These are phyloP conservation scores for Zeugodacus cucurbitae DNA, from an alignment of 1,140 invertebrate genomes.

Conservation along the genomic window DNA sequence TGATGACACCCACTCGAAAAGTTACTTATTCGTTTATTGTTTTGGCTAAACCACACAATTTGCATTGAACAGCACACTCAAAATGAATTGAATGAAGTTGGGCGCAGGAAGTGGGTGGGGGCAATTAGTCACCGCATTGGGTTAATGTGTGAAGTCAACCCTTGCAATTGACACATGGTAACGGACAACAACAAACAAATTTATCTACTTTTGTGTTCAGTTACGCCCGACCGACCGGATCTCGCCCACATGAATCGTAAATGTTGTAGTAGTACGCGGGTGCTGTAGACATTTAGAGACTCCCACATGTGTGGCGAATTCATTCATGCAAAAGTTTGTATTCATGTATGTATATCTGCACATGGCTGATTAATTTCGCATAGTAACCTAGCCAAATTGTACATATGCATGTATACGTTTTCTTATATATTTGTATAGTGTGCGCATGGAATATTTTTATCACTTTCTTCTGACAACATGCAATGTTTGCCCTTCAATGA, in stretches of 20 bases:
- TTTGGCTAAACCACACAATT: neutral
- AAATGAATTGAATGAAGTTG: neutral
- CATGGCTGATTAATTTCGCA: no score
- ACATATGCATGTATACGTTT: no score
- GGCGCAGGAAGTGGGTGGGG: neutral
- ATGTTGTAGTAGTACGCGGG: neutral
- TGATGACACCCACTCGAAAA: neutral
- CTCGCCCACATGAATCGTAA: neutral
- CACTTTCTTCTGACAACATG: neutral
- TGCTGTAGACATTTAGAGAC: neutral
- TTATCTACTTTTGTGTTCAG: neutral
- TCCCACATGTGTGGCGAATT: neutral
- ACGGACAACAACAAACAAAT: neutral
- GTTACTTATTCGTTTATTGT: neutral
- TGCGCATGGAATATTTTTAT: neutral
- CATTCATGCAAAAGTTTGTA: neutral
- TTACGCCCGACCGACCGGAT: neutral
- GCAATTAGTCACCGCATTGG: neutral
- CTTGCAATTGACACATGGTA: neutral
- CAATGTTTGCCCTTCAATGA: slow-evolving; percentile 1
- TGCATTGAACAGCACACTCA: neutral
- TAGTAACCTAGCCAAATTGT: no score
- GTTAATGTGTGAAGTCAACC: neutral
- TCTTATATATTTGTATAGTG: no score
- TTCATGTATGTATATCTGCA: neutral